phyloP scores from a whole-genome alignment of 1,140 invertebrate genomes.

The Ceratitis capitata region DNA sequence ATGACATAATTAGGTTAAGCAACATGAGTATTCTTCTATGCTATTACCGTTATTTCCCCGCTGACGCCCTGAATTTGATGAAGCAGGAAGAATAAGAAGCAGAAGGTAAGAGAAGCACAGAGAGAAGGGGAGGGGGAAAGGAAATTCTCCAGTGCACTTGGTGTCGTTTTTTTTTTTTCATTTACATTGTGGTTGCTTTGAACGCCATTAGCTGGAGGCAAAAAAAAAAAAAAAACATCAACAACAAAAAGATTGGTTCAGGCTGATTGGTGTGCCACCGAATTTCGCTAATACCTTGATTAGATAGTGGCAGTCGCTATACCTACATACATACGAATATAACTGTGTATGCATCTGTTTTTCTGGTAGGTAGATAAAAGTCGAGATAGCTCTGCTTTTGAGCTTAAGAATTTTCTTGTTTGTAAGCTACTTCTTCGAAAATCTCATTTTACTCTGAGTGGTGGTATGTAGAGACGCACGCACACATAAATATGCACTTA shows the following conservation, averaged over 20 bases:
- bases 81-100: no score
- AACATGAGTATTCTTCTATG: conserved; percentile 22
- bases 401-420: background rate
- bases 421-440: background rate
- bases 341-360: background rate
- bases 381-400: background rate
- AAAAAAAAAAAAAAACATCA: no score
- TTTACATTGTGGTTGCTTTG: background rate
- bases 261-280: background rate
- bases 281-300: background rate
- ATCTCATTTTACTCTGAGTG: background rate
- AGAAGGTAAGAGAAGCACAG: no score
- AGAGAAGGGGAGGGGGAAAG: no score
- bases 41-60: background rate
- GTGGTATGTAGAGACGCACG: no score
- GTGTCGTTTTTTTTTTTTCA: background rate
- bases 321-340: no score
- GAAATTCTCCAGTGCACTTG: background rate
- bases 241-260: no score
- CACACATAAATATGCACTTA: background rate
- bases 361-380: no score
- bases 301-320: background rate
- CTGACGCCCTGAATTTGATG: background rate
- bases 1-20: conserved; percentile 37
- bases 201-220: background rate